A percentile compares a stretch with the other conserved stretches of the same genome.
Evolutionary conservation across 2,113 vertebrate species (phyloP).

Genomic region (Tichodroma muraria): DNA sequence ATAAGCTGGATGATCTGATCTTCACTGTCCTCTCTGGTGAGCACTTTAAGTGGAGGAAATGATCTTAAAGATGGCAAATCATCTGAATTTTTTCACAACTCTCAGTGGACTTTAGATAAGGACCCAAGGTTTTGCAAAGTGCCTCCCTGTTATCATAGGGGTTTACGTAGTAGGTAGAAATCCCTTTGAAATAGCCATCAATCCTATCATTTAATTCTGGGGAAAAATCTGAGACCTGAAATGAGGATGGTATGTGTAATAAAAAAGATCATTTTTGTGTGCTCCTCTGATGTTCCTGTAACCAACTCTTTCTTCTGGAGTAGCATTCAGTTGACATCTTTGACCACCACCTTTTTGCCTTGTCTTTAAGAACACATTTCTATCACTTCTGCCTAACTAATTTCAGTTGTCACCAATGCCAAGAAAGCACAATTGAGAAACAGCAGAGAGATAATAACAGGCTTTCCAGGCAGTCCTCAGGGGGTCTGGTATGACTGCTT

Average conservation of each 20-base stretch:
- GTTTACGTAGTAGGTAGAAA: background rate
- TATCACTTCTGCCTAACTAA: background rate
- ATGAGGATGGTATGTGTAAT: fast-evolving
- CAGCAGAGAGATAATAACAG: background rate
- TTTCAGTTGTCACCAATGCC: background rate
- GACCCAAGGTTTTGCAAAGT: background rate
- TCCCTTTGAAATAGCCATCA: background rate
- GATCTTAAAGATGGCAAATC: background rate
- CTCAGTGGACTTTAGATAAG: background rate
- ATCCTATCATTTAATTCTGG: background rate
- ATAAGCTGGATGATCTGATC: background rate
- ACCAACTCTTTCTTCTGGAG: background rate
- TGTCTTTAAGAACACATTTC: background rate
- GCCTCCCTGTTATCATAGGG: background rate
- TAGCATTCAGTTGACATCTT: background rate
- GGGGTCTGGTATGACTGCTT: background rate
- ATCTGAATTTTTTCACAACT: background rate
- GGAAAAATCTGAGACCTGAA: background rate
- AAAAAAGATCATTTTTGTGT: background rate
- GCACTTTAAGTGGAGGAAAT: background rate
- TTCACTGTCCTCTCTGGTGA: background rate
- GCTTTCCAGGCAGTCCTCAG: background rate
- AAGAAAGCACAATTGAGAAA: background rate
- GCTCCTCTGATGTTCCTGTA: background rate
- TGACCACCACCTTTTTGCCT: background rate